Evolutionary conservation across 2,113 vertebrate genomes (phyloP).

Genomic region (Porphyrio hochstetteri): DNA sequence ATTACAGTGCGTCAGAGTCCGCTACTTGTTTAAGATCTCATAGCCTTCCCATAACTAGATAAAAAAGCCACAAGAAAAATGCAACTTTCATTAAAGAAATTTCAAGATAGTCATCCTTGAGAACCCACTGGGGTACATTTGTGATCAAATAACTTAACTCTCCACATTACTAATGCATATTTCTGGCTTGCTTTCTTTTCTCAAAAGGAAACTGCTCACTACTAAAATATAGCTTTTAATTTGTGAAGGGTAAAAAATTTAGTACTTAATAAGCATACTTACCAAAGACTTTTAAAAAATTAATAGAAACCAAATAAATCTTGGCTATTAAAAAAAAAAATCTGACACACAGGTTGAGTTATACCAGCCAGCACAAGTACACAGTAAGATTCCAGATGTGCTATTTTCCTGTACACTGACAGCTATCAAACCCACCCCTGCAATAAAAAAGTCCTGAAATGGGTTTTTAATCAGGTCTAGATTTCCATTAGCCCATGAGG

Average conservation of each 20-base stretch:
- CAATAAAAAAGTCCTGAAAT: conserved; percentile 75
- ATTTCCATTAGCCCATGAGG: conserved; percentile 60
- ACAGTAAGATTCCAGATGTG: conserved; percentile 78
- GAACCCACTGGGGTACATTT: neutral
- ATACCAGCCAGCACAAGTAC: conserved; percentile 71
- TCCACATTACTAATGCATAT: neutral
- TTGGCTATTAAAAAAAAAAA: conserved; percentile 61
- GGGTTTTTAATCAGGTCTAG: conserved; percentile 74
- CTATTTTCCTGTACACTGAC: conserved; percentile 77
- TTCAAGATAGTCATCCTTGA: conserved; percentile 13
- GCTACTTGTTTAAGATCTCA: neutral
- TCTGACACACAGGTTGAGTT: conserved; percentile 74
- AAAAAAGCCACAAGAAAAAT: conserved; percentile 48
- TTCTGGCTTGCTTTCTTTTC: conserved; percentile 41
- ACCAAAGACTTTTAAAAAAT: conserved; percentile 68
- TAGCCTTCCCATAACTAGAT: conserved; percentile 9
- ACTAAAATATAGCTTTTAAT: conserved; percentile 74
- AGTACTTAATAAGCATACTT: conserved; percentile 71
- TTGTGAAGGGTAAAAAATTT: conserved; percentile 64
- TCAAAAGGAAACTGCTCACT: conserved; percentile 32
- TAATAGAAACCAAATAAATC: conserved; percentile 78
- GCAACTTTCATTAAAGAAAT: conserved; percentile 35
- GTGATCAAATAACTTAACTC: neutral
- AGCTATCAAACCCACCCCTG: conserved; percentile 73
- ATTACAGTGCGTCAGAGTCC: neutral